These are phyloP conservation scores for Drosophila kepulauana DNA, from an alignment of 1,140 invertebrate species.

Conservation along the genomic window DNA sequence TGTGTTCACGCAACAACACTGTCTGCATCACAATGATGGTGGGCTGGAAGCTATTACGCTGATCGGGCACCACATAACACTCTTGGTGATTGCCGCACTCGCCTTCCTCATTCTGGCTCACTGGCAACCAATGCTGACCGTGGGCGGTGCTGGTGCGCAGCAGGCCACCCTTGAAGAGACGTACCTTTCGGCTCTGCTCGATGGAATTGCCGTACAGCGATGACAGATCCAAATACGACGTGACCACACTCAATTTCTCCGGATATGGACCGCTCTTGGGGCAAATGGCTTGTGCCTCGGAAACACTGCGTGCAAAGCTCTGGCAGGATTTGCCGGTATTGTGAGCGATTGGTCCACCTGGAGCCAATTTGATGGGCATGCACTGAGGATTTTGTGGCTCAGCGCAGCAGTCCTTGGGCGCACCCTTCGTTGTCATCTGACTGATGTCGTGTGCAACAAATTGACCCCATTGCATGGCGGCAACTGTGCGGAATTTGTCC, in stretches of 20 bases:
- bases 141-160: conserved; percentile 87
- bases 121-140: conserved; percentile 89
- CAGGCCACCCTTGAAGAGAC: conserved; percentile 88
- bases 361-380: conserved; percentile 92
- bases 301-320: conserved; percentile 92
- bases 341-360: conserved; percentile 91
- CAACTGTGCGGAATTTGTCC: conserved; percentile 89
- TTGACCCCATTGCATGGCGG: conserved; percentile 94
- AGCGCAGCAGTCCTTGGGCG: conserved; percentile 86
- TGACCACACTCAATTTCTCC: conserved; percentile 92
- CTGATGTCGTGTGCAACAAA: conserved; percentile 94
- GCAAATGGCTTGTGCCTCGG: conserved; percentile 89
- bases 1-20: conserved; percentile 95
- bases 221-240: conserved; percentile 93
- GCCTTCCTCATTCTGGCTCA: conserved; percentile 87
- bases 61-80: conserved; percentile 91
- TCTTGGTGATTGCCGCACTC: conserved; percentile 88
- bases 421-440: conserved; percentile 88
- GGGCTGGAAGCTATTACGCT: conserved; percentile 94
- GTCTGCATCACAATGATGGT: conserved; percentile 93
- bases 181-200: conserved; percentile 87
- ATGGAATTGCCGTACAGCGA: conserved; percentile 92
- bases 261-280: conserved; percentile 87
- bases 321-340: conserved; percentile 88
- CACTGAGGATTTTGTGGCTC: conserved; percentile 87